These are phyloP conservation scores for Chrysomela aeneicollis DNA, from an alignment of 2,888 invertebrate species.

Conservation along the genomic window DNA sequence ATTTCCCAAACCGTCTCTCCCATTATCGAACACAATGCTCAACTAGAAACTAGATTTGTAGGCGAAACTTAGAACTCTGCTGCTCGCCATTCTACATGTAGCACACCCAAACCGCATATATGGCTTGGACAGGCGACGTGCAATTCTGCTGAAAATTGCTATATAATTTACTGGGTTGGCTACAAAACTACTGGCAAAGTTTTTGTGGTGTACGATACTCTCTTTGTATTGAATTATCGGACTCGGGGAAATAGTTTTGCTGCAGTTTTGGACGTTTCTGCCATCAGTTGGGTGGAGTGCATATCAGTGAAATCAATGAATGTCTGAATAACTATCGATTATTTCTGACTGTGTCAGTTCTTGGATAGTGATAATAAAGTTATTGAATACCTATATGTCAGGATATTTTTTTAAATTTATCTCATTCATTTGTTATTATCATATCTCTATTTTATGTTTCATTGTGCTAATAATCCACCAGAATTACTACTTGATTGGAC, in stretches of 20 bases:
- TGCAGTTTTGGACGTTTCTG: neutral
- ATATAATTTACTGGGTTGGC: constrained; percentile 28
- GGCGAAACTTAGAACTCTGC: neutral
- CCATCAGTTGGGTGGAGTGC: neutral
- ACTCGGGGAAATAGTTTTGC: neutral
- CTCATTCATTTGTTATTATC: no score
- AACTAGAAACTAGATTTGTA: constrained; percentile 15
- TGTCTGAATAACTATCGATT: no score
- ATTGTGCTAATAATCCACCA: no score
- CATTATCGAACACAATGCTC: constrained; percentile 2
- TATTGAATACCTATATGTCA: no score
- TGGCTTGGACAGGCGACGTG: constrained; percentile 19
- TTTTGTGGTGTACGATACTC: neutral
- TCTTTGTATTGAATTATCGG: constrained; percentile 8
- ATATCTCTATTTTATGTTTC: no score
- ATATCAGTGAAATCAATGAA: neutral
- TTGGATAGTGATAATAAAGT: no score
- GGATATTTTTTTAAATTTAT: no score
- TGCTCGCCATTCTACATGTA: neutral
- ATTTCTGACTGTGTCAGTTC: no score
- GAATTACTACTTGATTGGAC: no score
- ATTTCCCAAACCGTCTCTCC: neutral
- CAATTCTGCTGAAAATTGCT: constrained; percentile 29
- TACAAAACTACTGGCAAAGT: constrained; percentile 21
- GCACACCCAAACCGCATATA: constrained; percentile 23